phyloP scores from a whole-genome alignment of 2,113 vertebrate genomes.

The Cheilinus undulatus region DNA sequence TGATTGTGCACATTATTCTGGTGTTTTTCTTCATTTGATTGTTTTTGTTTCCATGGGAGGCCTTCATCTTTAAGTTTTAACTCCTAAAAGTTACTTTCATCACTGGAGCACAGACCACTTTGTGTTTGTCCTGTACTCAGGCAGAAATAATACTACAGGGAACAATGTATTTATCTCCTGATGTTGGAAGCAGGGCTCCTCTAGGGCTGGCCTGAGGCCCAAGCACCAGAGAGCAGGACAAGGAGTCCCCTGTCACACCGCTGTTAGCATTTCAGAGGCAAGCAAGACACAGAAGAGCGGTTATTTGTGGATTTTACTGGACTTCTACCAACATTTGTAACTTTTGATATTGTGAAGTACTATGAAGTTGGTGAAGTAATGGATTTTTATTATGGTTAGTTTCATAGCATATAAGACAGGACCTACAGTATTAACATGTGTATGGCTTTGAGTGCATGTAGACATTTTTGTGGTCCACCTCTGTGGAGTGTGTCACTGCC shows the following conservation, averaged over 20 bases:
- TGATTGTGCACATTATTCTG: background rate
- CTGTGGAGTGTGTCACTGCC: background rate
- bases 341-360: background rate
- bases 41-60: background rate
- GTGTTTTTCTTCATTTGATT: background rate
- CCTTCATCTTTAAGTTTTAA: constrained; percentile 13
- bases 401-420: no score
- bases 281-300: constrained; percentile 39
- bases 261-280: constrained; percentile 53
- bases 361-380: background rate
- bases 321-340: constrained; percentile 1
- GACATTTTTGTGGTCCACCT: background rate
- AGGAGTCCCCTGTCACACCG: constrained; percentile 58
- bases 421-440: background rate
- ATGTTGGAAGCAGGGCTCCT: constrained; percentile 77
- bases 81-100: constrained; percentile 53
- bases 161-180: constrained; percentile 72
- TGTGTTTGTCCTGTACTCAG: constrained; percentile 67
- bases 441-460: background rate
- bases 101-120: constrained; percentile 20
- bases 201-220: constrained; percentile 80
- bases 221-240: constrained; percentile 60
- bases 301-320: constrained; percentile 21
- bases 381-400: no score
- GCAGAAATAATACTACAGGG: constrained; percentile 67